phyloP scores from a whole-genome alignment of 92 coral and sea anemone genomes.

The Epizoanthus fatuus region DNA sequence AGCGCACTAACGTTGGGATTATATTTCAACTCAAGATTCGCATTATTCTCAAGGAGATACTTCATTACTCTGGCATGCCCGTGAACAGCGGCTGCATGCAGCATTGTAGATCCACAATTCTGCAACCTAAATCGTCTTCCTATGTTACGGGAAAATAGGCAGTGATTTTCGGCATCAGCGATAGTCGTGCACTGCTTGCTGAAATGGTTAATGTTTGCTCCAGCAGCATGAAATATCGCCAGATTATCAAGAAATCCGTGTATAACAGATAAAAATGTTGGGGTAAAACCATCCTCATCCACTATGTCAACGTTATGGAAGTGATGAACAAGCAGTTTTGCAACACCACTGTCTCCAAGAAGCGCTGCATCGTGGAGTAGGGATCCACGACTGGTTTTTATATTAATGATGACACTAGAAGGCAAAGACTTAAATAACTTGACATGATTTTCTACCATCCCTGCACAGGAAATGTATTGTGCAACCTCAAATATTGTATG shows the following conservation, averaged over 20 bases:
- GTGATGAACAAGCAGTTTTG: constrained; percentile 45
- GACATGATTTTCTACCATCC: constrained; percentile 8
- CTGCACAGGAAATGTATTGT: constrained; percentile 17
- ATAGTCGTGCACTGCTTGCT: background rate
- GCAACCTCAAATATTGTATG: background rate
- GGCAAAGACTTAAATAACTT: background rate
- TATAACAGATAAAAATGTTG: constrained; percentile 54
- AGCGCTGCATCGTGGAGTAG: constrained; percentile 11
- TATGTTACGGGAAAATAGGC: background rate
- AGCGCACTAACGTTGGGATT: background rate
- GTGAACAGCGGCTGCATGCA: constrained; percentile 48
- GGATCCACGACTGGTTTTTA: constrained; percentile 3
- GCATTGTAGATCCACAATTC: constrained; percentile 41
- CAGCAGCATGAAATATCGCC: constrained; percentile 22
- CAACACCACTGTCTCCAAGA: background rate
- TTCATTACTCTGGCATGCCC: constrained; percentile 37
- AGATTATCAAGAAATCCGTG: constrained; percentile 20
- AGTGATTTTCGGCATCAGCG: background rate
- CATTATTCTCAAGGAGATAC: constrained; percentile 34
- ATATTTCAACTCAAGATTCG: background rate
- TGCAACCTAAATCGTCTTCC: constrained; percentile 25
- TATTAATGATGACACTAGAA: background rate
- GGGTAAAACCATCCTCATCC: constrained; percentile 40
- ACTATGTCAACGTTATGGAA: constrained; percentile 39
- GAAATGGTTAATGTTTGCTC: constrained; percentile 50